Percentiles rank a stretch among this genome's conserved stretches.
Conservation (phyloP, 2,113 vertebrate species). For the Cyanoliseus patagonus region DNA sequence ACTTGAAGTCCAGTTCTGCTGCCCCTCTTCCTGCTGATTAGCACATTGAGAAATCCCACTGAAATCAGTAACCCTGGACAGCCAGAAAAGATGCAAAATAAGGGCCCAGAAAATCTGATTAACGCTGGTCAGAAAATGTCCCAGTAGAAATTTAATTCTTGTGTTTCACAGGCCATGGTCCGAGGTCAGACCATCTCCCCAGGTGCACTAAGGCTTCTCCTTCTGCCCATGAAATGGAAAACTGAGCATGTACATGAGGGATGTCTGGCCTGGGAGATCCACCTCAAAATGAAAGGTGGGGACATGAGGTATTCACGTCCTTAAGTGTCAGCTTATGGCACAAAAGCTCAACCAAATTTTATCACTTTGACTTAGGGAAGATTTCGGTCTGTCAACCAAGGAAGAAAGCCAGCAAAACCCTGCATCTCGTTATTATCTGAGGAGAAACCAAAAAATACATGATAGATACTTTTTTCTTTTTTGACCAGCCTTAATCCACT, state of each 20-base stretch:
- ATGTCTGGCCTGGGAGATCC: neutral
- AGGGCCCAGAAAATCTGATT: neutral
- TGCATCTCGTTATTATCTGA: neutral
- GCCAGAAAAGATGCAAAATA: neutral
- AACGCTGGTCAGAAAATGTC: slow-evolving; percentile 49
- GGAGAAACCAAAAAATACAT: neutral
- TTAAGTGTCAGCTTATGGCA: neutral
- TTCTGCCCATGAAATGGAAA: neutral
- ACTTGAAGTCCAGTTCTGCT: slow-evolving; percentile 38
- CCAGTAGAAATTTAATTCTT: neutral
- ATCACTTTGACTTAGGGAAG: neutral
- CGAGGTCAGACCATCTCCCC: neutral
- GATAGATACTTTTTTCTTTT: neutral
- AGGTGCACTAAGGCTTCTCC: neutral
- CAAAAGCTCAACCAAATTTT: neutral
- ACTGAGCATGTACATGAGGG: neutral
- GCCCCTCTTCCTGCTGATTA: slow-evolving; percentile 34
- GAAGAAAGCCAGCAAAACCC: neutral
- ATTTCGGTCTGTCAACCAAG: neutral
- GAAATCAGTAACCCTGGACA: neutral
- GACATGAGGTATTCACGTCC: neutral
- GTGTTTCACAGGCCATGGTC: neutral
- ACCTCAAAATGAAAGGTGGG: neutral
- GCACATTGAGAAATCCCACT: slow-evolving; percentile 10
- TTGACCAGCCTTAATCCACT: slow-evolving; percentile 40